Base-by-base conservation (phyloP, 2,888 invertebrate genomes). In the Melanostoma mellinum region DNA sequence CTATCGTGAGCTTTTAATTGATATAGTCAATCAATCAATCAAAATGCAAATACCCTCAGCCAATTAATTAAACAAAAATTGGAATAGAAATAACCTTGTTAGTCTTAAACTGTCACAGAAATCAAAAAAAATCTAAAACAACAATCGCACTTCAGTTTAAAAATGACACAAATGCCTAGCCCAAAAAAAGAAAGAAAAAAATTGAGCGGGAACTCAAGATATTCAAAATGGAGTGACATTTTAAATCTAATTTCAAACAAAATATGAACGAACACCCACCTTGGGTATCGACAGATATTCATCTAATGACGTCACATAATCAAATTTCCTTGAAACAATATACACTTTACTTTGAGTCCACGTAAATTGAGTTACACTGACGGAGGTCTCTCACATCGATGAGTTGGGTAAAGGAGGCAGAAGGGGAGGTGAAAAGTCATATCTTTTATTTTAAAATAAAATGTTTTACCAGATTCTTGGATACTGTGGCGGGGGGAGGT, bases 251-350 rank as follows among this genome's bases (percentile, higher is more conserved):
- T 84, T 84, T 84, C 71, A 53, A 78, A 42, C 69, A 84, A 84
- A 84, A 84, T 84, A 74, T 84, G 82, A 78, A 82, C 63, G 38
- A 44, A 30, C 38, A 52, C 44, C 42, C 42, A 40, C 56, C 48
- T 46, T 35, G 38, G 61, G 60, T 69, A 71, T 79, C 46, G 84
- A 71, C 79, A 79, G 79, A 84, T 75, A 79, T 84, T 79, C 74
- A 86, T 86, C 85, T 86, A 87, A 87, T 87, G 87, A 87, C 87
- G 87, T 88, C 87, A 88, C 85, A 85, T 87, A 88, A 88, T 87
- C 87, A 87, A 87, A 88, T 87, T 87, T 87, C 53, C 81, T 72
- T 85, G 33, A 86, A 87, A 87, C 87, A 86, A 87, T 87, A 86
- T 85, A 80, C 80, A 85, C 68, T 81, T 81, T 81, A 85, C 85